Conservation (phyloP, 30 jellyfish, hydroid and myxozoan genomes). For the Pelagia noctiluca region DNA sequence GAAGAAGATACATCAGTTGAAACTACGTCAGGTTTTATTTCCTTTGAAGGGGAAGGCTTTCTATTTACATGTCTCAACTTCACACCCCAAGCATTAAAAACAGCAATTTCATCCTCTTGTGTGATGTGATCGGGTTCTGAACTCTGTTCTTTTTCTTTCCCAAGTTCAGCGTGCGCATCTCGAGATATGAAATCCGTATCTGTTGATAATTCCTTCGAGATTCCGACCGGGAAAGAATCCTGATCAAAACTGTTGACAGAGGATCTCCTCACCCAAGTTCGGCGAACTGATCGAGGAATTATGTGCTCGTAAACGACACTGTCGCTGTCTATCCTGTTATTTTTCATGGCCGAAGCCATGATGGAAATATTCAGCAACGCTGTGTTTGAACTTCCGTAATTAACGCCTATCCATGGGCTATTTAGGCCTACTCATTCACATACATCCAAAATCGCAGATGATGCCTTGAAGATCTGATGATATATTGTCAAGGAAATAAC, state of each 20-base stretch:
- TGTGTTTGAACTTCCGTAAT: no score
- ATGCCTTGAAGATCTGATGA: no score
- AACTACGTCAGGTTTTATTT: neutral
- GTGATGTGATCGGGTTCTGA: conserved; percentile 22
- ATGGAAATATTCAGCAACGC: no score
- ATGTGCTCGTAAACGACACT: conserved; percentile 72
- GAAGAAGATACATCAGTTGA: no score
- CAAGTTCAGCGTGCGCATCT: conserved; percentile 27
- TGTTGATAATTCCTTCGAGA: neutral
- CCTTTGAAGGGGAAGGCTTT: no score
- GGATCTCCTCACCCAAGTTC: conserved; percentile 64
- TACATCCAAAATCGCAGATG: no score
- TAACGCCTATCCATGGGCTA: no score
- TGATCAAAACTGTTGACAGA: conserved; percentile 27
- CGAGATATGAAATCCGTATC: conserved; percentile 45
- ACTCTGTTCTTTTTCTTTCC: neutral
- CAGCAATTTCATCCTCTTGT: conserved; percentile 55
- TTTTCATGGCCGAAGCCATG: conserved; percentile 52
- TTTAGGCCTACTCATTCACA: no score
- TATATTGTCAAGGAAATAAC: no score
- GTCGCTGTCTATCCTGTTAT: conserved; percentile 37
- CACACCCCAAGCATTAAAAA: conserved; percentile 77
- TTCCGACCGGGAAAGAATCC: neutral
- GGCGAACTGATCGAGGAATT: conserved; percentile 71
- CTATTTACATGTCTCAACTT: conserved; percentile 47